phyloP scores from a whole-genome alignment of 2,797 vertebrate species.

The Crypturellus tataupa region DNA sequence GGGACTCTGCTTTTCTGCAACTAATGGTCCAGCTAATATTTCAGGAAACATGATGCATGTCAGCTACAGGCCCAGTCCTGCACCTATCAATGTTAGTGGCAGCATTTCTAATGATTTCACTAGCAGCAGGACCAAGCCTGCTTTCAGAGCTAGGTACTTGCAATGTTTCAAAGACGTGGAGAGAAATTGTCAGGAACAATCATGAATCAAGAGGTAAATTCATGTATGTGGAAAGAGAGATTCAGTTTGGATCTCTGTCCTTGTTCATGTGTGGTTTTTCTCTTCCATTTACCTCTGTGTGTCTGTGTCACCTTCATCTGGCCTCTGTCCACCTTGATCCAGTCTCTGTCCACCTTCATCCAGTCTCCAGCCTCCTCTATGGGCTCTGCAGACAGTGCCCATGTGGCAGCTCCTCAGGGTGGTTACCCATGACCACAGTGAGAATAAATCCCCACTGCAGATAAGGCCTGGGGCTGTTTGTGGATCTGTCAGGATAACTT shows the following conservation, averaged over 20 bases:
- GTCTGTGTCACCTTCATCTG: background rate
- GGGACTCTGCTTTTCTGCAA: background rate
- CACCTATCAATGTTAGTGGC: conserved; percentile 8
- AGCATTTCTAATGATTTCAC: conserved; percentile 41
- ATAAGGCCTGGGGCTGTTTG: background rate
- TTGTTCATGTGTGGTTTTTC: background rate
- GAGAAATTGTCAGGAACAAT: background rate
- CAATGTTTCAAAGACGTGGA: background rate
- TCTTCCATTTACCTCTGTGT: background rate
- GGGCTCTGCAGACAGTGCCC: background rate
- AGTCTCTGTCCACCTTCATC: background rate
- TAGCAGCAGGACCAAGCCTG: conserved; percentile 55
- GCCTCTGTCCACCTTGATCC: background rate
- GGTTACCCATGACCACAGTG: background rate
- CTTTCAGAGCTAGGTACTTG: background rate
- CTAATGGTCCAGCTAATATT: conserved; percentile 36
- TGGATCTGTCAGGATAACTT: background rate
- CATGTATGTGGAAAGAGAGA: background rate
- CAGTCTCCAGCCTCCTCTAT: background rate
- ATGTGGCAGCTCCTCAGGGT: background rate
- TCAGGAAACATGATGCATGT: conserved; percentile 2
- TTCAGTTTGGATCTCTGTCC: background rate
- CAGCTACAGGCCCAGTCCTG: background rate
- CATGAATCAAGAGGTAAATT: background rate
- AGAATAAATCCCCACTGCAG: background rate